Evolutionary conservation across 2,888 invertebrate genomes (phyloP).

Genomic region (Lycia hirtaria): DNA sequence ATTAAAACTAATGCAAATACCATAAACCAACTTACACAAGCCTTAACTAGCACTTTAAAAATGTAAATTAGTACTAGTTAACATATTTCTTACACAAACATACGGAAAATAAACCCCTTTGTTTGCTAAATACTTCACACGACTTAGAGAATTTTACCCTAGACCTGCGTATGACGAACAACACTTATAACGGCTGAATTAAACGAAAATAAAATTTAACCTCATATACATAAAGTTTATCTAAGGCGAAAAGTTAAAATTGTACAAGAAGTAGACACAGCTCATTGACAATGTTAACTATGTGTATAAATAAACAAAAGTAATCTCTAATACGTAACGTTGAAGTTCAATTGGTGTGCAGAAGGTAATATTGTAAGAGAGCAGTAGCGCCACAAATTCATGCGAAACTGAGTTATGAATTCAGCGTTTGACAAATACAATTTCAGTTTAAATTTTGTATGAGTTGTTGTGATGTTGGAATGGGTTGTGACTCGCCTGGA

Average conservation of each 20-base stretch:
- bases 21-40: neutral
- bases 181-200: neutral
- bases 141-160: constrained; percentile 14
- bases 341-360: neutral
- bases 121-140: constrained; percentile 20
- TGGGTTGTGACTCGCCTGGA: constrained; percentile 2
- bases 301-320: neutral
- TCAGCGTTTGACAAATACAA: constrained; percentile 28
- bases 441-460: constrained; percentile 22
- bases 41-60: neutral
- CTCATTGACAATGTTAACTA: neutral
- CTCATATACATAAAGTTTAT: neutral
- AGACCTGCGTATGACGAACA: constrained; percentile 16
- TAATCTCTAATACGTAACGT: neutral
- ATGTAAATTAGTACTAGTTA: neutral
- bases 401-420: constrained; percentile 28
- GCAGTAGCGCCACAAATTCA: constrained; percentile 10
- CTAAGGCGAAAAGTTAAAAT: neutral
- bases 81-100: neutral
- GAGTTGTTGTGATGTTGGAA: constrained; percentile 15
- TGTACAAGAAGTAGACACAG: constrained; percentile 13
- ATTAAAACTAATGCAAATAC: too few relatives aligned
- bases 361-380: neutral
- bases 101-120: constrained; percentile 15
- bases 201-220: neutral